Conservation (phyloP, 2,797 vertebrate genomes). For the Rhabdophis nuchalis region DNA sequence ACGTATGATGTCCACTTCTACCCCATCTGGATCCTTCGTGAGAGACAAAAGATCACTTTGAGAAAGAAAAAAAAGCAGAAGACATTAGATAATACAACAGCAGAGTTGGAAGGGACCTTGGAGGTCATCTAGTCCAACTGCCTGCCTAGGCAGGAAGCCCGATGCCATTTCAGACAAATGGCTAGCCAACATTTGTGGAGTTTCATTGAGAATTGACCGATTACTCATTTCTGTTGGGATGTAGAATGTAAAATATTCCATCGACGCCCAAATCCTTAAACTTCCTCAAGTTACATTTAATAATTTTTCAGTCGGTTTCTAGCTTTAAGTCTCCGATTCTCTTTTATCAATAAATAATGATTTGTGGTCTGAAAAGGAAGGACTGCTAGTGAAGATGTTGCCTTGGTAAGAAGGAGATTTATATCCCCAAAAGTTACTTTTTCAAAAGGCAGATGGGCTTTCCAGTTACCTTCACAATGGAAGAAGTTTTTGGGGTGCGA, state of each 20-base stretch:
- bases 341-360: not conserved
- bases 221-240: not conserved
- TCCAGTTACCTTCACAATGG: not conserved
- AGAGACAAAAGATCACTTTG: constrained; percentile 39
- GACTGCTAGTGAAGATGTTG: not conserved
- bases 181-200: too few relatives aligned
- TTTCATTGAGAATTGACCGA: too few relatives aligned
- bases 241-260: not conserved
- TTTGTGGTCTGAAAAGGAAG: not conserved
- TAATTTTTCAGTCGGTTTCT: not conserved
- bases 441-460: not conserved
- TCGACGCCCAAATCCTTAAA: not conserved
- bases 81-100: too few relatives aligned
- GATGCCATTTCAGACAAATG: too few relatives aligned
- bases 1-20: constrained; percentile 79
- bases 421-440: not conserved
- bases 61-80: not conserved
- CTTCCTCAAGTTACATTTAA: not conserved
- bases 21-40: constrained; percentile 80
- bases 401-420: not conserved
- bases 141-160: too few relatives aligned
- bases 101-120: too few relatives aligned
- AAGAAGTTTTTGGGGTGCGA: not conserved
- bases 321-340: not conserved
- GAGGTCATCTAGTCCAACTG: too few relatives aligned